Percentiles rank a stretch among this genome's conserved stretches.
These are phyloP conservation scores for Serilophus lunatus DNA, from an alignment of 2,113 vertebrate species.

Conservation along the genomic window DNA sequence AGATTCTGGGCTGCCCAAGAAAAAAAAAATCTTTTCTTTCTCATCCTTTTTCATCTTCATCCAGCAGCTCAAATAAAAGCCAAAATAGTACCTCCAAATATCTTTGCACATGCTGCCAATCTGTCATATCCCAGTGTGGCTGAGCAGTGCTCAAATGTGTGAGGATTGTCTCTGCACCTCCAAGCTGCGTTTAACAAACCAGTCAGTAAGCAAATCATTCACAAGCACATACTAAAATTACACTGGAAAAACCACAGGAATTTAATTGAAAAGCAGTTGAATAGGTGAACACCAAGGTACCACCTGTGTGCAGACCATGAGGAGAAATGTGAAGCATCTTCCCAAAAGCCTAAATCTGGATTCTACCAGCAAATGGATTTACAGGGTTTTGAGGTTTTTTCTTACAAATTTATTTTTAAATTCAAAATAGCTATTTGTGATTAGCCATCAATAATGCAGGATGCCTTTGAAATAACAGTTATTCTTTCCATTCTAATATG, in stretches of 20 bases:
- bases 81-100: background rate
- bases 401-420: background rate
- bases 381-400: background rate
- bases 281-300: background rate
- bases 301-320: background rate
- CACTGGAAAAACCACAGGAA: background rate
- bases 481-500: background rate
- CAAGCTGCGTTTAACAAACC: background rate
- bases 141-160: background rate
- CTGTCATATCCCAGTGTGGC: background rate
- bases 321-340: background rate
- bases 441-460: background rate
- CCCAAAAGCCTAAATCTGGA: background rate
- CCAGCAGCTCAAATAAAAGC: background rate
- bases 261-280: background rate
- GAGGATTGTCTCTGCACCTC: background rate
- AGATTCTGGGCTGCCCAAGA: background rate
- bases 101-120: background rate
- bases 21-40: background rate
- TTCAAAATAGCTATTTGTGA: background rate
- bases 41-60: background rate
- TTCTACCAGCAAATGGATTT: background rate
- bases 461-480: background rate
- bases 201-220: background rate
- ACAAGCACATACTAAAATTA: background rate